These are phyloP conservation scores for Chrysolophus pictus DNA, from an alignment of 2,797 vertebrate genomes.

Conservation along the genomic window DNA sequence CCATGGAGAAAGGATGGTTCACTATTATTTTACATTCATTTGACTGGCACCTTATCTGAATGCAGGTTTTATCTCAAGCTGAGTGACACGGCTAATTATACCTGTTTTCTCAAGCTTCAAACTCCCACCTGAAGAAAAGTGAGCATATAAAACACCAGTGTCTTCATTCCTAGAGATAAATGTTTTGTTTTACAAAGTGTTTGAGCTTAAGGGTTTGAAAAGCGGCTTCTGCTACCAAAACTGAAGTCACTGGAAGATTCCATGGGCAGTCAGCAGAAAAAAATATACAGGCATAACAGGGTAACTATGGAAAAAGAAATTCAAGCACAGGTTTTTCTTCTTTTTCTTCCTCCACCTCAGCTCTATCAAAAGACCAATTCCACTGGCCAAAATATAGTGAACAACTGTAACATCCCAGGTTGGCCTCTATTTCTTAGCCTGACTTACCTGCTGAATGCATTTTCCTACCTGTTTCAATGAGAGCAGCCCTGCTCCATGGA, in stretches of 20 bases:
- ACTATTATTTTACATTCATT: slow-evolving; percentile 14
- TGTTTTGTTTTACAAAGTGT: background rate
- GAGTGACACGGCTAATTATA: slow-evolving; percentile 45
- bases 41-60: slow-evolving; percentile 37
- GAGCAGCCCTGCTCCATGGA: no score
- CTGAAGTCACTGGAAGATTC: background rate
- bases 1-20: slow-evolving; percentile 1
- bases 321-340: background rate
- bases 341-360: background rate
- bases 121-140: background rate
- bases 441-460: background rate
- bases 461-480: background rate
- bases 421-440: background rate
- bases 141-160: background rate
- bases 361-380: background rate
- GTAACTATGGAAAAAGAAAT: background rate
- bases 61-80: slow-evolving; percentile 25
- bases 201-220: slow-evolving; percentile 24
- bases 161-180: background rate
- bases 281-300: background rate
- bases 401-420: background rate
- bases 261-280: background rate
- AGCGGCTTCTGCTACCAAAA: slow-evolving; percentile 1
- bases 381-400: background rate
- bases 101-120: slow-evolving; percentile 21